phyloP scores from a whole-genome alignment of 1,140 invertebrate genomes.

The Schlechtendalia chinensis region DNA sequence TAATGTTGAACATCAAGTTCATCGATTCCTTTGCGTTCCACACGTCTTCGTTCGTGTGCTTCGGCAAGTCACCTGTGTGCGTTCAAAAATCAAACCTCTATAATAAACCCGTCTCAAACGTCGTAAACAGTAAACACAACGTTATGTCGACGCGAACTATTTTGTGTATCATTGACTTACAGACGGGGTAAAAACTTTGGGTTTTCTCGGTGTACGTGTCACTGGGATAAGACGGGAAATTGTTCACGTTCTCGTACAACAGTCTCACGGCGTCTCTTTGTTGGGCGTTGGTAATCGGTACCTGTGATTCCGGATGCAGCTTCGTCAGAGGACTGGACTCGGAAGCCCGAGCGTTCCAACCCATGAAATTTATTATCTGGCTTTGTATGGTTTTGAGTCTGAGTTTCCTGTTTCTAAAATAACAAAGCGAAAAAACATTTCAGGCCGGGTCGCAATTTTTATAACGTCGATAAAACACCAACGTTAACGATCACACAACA shows the following conservation, averaged over 20 bases:
- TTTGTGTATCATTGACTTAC: constrained; percentile 49
- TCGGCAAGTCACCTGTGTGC: constrained; percentile 59
- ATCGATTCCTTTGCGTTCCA: constrained; percentile 61
- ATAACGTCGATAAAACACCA: neutral
- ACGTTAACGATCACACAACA: neutral
- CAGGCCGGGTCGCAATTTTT: neutral
- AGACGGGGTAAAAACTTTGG: constrained; percentile 53
- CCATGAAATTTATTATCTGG: constrained; percentile 5
- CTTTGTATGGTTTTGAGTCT: neutral
- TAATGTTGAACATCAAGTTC: constrained; percentile 63
- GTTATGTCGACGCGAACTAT: neutral
- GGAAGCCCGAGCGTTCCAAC: neutral
- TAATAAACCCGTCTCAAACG: neutral
- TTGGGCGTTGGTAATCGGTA: neutral
- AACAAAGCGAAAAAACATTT: neutral
- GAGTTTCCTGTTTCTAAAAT: neutral
- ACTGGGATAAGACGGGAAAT: constrained; percentile 41
- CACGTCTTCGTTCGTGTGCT: constrained; percentile 60
- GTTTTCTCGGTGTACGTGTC: constrained; percentile 53
- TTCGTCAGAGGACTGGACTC: neutral
- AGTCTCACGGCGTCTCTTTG: constrained; percentile 50
- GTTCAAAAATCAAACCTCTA: neutral
- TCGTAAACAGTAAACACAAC: no score
- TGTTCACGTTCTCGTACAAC: constrained; percentile 50
- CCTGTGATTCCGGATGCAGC: neutral